Percentiles rank a stretch among this genome's conserved stretches.
Evolutionary conservation across 2,113 vertebrate species (phyloP).

Genomic region (Sciurus niger): DNA sequence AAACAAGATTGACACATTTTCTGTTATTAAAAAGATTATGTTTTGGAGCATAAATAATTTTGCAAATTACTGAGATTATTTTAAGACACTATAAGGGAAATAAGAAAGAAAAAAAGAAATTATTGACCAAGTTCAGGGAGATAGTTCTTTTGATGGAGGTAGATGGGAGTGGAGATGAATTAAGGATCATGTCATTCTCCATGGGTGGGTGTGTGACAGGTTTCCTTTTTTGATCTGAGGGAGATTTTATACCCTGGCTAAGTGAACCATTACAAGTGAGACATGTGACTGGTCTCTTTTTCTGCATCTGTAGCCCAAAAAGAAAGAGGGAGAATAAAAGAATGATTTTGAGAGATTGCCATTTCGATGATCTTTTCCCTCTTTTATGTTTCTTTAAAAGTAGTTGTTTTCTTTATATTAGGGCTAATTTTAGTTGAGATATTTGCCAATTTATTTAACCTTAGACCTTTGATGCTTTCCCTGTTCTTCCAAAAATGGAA

Average conservation of each 20-base stretch:
- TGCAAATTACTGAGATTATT: background rate
- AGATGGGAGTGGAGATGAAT: background rate
- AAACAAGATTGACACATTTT: background rate
- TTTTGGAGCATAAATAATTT: background rate
- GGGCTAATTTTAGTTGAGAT: background rate
- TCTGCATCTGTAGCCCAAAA: background rate
- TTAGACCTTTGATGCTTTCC: background rate
- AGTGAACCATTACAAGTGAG: background rate
- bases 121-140: background rate
- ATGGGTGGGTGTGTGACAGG: background rate
- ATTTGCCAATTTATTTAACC: background rate
- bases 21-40: background rate
- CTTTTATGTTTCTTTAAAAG: background rate
- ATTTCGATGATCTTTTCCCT: background rate
- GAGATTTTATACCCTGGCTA: background rate
- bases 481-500: background rate
- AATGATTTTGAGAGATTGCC: background rate
- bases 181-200: background rate
- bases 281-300: background rate
- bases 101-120: background rate
- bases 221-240: background rate
- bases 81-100: background rate
- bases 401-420: background rate
- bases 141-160: background rate
- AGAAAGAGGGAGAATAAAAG: background rate